Base-by-base conservation (phyloP, 2,888 invertebrate genomes). In the Hofmannophila pseudospretella region DNA sequence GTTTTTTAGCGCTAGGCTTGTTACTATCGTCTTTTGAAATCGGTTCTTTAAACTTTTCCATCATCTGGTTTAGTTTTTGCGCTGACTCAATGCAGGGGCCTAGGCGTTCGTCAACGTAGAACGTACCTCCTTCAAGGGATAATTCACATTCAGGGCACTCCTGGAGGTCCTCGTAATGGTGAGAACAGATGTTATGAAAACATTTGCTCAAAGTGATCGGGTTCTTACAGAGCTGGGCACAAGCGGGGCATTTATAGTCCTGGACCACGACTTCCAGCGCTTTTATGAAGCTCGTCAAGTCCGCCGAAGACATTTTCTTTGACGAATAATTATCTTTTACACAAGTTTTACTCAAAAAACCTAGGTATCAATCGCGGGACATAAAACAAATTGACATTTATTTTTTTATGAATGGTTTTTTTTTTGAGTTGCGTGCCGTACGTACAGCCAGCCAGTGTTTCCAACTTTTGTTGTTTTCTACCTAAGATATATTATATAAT, bases 121-220 rank as follows among this genome's bases (percentile, higher is more conserved):
- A 60, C 5, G 49, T 57, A 36, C 65, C 66, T 1, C 64, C 67
- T 12, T 67, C 58, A 2, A 82, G 44, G 2, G 64, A 57, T 12
- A 54, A 55, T 25, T 64, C 51, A 34, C 85, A 86, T 1, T 52
- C 64, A 0, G 84, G 82, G 42, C 85, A 85, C 1, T 48, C 44
- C 30, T 65, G 58, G 29, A 81, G 47, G 9, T 36, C 49, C 7
- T 51, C 44, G 22, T 76, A 76, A 55, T 87, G 86, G 32, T 64
- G 63, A 0, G 59, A 56, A 45, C 87, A 87, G 42, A 86, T 67
- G 0, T 78, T 45, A 41, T 87, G 86, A 40, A 76, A 84, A 53
- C 87, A 87, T 50, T 69, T 64, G 35, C 73, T 78, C n/a, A 87
- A 45, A 4, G 74, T 75, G 2, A 80, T 69, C 0, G 85, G 82